phyloP scores from a whole-genome alignment of 2,888 invertebrate species.

The Scelioninae gen. 1 region DNA sequence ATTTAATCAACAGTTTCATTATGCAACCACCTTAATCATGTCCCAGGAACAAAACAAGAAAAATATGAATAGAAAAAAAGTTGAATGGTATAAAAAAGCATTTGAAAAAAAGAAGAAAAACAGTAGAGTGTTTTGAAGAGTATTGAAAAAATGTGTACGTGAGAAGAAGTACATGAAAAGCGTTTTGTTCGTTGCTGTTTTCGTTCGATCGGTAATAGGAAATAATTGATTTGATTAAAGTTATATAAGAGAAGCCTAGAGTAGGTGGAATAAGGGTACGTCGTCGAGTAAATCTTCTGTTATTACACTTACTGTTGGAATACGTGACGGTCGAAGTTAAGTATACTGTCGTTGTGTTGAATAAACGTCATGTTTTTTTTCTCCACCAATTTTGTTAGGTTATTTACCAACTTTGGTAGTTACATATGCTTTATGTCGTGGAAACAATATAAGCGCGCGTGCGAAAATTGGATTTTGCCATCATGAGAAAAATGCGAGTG shows the following conservation, averaged over 20 bases:
- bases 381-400: conserved; percentile 1
- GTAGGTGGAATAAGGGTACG: conserved; percentile 46
- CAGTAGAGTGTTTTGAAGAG: conserved; percentile 7
- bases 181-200: conserved; percentile 24
- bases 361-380: conserved; percentile 22
- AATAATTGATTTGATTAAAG: conserved; percentile 61
- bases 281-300: conserved; percentile 37
- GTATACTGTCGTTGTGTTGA: conserved; percentile 9
- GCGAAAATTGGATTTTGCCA: too few species aligned
- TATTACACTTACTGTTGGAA: conserved; percentile 29
- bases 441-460: too few species aligned
- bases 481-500: too few species aligned
- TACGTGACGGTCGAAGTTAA: conserved; percentile 22
- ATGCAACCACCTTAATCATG: not conserved
- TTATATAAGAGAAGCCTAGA: conserved; percentile 57
- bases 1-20: too few species aligned
- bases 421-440: not conserved
- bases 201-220: conserved; percentile 37
- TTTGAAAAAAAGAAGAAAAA: not conserved
- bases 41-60: not conserved
- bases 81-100: not conserved
- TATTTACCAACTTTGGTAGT: not conserved
- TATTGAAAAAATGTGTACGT: conserved; percentile 12
- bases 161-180: not conserved
- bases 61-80: not conserved